These are phyloP conservation scores for Apotomis capreana DNA, from an alignment of 2,888 invertebrate species.

Conservation along the genomic window DNA sequence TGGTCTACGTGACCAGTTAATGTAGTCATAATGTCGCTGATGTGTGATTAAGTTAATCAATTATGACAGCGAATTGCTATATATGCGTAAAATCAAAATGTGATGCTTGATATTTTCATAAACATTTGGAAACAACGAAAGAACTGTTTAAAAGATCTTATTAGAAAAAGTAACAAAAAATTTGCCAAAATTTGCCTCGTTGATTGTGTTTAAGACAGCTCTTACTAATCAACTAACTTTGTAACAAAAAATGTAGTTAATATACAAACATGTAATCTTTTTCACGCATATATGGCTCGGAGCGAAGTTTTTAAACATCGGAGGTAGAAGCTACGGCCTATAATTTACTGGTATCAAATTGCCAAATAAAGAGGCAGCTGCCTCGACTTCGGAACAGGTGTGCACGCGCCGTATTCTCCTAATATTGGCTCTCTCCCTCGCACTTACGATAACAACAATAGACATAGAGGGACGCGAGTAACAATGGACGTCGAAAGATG, in stretches of 20 bases:
- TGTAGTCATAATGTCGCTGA: slow-evolving; percentile 21
- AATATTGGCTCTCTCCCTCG: slow-evolving; percentile 49
- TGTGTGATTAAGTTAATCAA: slow-evolving; percentile 17
- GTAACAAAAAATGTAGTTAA: not conserved
- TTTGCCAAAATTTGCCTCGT: not conserved
- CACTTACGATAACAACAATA: slow-evolving; percentile 47
- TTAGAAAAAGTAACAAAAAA: no score
- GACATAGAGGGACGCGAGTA: slow-evolving; percentile 43
- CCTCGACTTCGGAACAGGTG: slow-evolving; percentile 64
- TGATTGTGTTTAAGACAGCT: no score
- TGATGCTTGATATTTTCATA: no score
- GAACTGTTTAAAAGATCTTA: no score
- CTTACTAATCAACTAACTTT: not conserved
- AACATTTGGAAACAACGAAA: no score
- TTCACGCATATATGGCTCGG: slow-evolving; percentile 10
- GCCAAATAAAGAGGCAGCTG: slow-evolving; percentile 66
- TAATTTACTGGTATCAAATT: slow-evolving; percentile 54
- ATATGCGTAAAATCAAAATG: slow-evolving; percentile 2
- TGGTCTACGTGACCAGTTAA: slow-evolving; percentile 21
- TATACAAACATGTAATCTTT: slow-evolving; percentile 2
- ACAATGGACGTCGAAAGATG: slow-evolving; percentile 31
- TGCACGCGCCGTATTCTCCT: slow-evolving; percentile 60
- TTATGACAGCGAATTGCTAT: slow-evolving; percentile 17
- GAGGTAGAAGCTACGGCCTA: slow-evolving; percentile 33
- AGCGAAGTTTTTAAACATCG: slow-evolving; percentile 34